Evolutionary conservation across 2,888 invertebrate genomes (phyloP).

Genomic region (Sinopyrophorus schimmeli): DNA sequence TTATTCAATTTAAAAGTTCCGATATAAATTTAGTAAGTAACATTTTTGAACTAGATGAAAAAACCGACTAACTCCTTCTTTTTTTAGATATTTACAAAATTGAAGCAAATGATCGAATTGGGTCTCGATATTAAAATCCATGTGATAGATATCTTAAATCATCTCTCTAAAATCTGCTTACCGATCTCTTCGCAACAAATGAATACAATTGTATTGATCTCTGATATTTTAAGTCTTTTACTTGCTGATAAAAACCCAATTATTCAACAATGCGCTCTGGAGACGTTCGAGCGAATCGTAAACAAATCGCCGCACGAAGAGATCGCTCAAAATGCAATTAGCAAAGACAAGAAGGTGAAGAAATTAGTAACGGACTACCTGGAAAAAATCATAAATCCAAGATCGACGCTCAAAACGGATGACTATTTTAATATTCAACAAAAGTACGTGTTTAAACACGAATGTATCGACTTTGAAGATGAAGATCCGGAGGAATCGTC

Average conservation of each 20-base stretch:
- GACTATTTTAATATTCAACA: constrained; percentile 10
- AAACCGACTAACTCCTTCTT: background rate
- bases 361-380: constrained; percentile 14
- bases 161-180: no score
- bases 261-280: constrained; percentile 25
- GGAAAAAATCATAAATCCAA: background rate
- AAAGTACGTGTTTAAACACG: constrained; percentile 21
- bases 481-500: constrained; percentile 1
- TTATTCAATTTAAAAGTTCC: no score
- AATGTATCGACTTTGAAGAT: constrained; percentile 10
- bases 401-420: background rate
- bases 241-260: constrained; percentile 28
- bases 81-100: constrained; percentile 36
- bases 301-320: constrained; percentile 16
- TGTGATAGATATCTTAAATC: constrained; percentile 9
- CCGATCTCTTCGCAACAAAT: constrained; percentile 15
- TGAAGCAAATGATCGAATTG: constrained; percentile 23
- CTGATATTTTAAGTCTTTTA: constrained; percentile 24
- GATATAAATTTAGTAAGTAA: no score
- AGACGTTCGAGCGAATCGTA: constrained; percentile 23
- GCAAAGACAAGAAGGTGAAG: constrained; percentile 15
- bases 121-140: constrained; percentile 13
- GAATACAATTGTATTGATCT: constrained; percentile 18
- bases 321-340: constrained; percentile 16
- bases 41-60: background rate